Percentiles rank a stretch among this genome's conserved stretches.
Evolutionary conservation across 1,140 invertebrate species (phyloP).

Genomic region (Augochlora pura): DNA sequence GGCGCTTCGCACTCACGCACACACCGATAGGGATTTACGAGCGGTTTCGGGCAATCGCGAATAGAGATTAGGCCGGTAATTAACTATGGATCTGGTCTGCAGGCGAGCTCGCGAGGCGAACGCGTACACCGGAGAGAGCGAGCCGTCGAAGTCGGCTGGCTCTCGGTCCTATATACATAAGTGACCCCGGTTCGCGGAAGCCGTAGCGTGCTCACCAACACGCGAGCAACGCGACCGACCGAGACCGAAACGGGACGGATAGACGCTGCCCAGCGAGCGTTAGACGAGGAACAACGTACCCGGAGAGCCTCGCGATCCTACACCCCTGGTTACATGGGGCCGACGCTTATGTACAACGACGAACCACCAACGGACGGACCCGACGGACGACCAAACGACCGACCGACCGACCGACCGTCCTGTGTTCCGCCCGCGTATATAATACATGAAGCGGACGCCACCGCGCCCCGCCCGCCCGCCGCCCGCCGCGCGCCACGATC

Average conservation of each 20-base stretch:
- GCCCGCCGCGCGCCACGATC: constrained; percentile 19
- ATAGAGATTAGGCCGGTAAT: constrained; percentile 81
- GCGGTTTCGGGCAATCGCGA: constrained; percentile 80
- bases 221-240: constrained; percentile 46
- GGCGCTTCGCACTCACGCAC: constrained; percentile 66
- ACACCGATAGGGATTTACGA: constrained; percentile 80
- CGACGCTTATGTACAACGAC: constrained; percentile 49
- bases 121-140: constrained; percentile 55
- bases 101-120: constrained; percentile 72
- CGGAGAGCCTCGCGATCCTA: constrained; percentile 54
- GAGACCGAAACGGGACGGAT: constrained; percentile 33
- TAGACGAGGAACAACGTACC: constrained; percentile 27
- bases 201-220: constrained; percentile 56
- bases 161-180: constrained; percentile 71
- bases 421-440: constrained; percentile 43
- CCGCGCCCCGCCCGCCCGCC: constrained; percentile 32
- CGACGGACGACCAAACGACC: not conserved
- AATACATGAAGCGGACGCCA: constrained; percentile 48
- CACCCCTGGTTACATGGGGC: constrained; percentile 60
- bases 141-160: constrained; percentile 41
- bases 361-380: not conserved
- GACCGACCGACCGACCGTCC: constrained; percentile 52
- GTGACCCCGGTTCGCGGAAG: constrained; percentile 74
- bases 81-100: constrained; percentile 80
- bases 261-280: constrained; percentile 1